Evolutionary conservation across 2,113 vertebrate genomes (phyloP).

Genomic region (Lampris incognitus): DNA sequence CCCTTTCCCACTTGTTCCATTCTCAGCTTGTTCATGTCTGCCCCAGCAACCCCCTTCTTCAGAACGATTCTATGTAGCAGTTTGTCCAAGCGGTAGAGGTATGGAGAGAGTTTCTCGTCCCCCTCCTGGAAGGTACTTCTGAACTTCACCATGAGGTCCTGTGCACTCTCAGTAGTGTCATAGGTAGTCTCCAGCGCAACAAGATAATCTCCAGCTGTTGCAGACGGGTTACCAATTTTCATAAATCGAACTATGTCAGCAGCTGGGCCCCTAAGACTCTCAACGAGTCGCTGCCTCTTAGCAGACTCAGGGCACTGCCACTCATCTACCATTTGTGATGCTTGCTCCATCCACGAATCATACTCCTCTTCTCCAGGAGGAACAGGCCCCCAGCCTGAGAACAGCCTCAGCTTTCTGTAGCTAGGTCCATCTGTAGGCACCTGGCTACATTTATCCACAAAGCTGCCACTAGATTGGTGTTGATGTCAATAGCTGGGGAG

Average conservation of each 20-base stretch:
- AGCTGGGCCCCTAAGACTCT: slow-evolving; percentile 39
- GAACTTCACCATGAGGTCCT: slow-evolving; percentile 28
- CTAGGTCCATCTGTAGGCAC: slow-evolving; percentile 2
- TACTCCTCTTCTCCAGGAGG: slow-evolving; percentile 37
- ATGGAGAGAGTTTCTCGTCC: slow-evolving; percentile 37
- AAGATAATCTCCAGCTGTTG: slow-evolving; percentile 33
- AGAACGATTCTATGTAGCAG: slow-evolving; percentile 7
- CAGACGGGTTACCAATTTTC: slow-evolving; percentile 12
- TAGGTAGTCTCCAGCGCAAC: slow-evolving; percentile 25
- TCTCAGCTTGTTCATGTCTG: slow-evolving; percentile 17
- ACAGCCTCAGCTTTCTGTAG: slow-evolving; percentile 31
- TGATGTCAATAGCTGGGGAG: background rate
- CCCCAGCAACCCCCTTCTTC: slow-evolving; percentile 20
- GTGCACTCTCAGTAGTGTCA: slow-evolving; percentile 32
- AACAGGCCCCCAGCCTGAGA: slow-evolving; percentile 25
- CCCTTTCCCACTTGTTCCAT: slow-evolving; percentile 33
- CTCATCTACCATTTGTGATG: slow-evolving; percentile 27
- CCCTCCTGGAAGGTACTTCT: slow-evolving; percentile 16
- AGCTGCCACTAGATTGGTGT: slow-evolving; percentile 3
- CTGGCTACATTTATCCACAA: slow-evolving; percentile 21
- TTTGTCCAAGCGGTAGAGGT: slow-evolving; percentile 21
- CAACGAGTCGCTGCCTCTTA: slow-evolving; percentile 44
- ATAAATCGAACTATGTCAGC: slow-evolving; percentile 31
- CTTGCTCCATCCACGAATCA: slow-evolving; percentile 40
- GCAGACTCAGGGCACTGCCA: slow-evolving; percentile 28